Base-by-base conservation (phyloP, 2,113 vertebrate genomes). In the Ariopsis seemanni region DNA sequence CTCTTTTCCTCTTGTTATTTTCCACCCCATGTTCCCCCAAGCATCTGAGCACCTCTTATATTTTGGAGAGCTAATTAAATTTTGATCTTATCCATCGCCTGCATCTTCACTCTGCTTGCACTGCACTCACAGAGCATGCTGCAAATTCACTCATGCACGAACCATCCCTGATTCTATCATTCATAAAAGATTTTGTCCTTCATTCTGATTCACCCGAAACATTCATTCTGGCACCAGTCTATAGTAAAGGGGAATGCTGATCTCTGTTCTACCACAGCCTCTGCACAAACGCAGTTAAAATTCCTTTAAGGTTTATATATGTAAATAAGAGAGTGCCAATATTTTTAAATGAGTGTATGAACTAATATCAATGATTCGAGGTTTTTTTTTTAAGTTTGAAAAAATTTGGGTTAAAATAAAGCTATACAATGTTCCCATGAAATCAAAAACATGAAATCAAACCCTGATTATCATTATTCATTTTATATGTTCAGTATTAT, bases 31-130 rank as follows among this genome's bases (percentile, higher is more conserved):
- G 18, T 77, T n/a, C 22, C 48, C 48, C 48, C 15, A 30, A 60
- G n/a, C 20, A 8, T 42, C 55, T 81, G 17, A 81, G 78, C 55
- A 34, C 27, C 55, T 60, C 27, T 81, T 22, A 57, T 15, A 34
- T 60, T 81, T 81, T 81, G n/a, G 55, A 42, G 60, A 60, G 27
- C 79, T 81, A 81, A 81, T 81, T 81, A 81, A 81, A 81, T 20
- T 81, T 42, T 18, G 55, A 60, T 55, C 79, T 81, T 81, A 81
- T 81, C 79, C 34, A 58, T 81, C 55, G 57, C 79, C 79, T 81
- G 79, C 55, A 9, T 60, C 79, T 81, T 60, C 15, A 60, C 53
- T 81, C 27, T 81, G 79, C 79, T 81, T 81, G 42, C 79, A 34
- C 55, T 17, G 55, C 78, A 60, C 34, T 81, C 55, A 34, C 78